Base-by-base conservation (phyloP, 2,888 invertebrate species). In the Hypena proboscidalis region DNA sequence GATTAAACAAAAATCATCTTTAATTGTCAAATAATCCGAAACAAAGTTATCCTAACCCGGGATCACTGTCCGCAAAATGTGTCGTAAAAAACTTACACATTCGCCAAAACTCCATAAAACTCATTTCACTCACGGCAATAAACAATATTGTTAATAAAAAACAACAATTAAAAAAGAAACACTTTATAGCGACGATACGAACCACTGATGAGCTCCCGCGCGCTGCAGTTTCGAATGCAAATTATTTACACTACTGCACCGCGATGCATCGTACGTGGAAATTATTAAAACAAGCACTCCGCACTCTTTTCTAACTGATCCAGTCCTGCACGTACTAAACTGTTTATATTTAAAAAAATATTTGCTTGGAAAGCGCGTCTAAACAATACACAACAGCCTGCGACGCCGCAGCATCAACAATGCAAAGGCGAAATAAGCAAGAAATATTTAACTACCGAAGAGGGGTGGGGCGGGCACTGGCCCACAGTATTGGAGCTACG, bases 341-440 rank as follows among this genome's bases (percentile, higher is more conserved):
- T 75, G 72, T 79, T 71, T 71, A 66, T 71, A 70, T 69, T 76
- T 59, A 69, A 76, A 77, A n/a, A 51, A 74, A 77, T 74, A 78
- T 84, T 87, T 79, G 78, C 74, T 78, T 70, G 66, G 65, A 66
- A 63, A 80, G 82, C 83, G 80, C 80, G 67, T 83, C 86, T 84
- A 90, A 90, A 90, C 90, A 90, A 86, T 83, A 86, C 87, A 89
- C 89, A 90, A 90, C 90, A 90, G 86, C 71, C 86, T 77, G 74
- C 83, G 77, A 74, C 86, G 89, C 83, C 76, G 83, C 90, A 83
- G 85, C 78, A 87, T 90, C 91, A 91, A 91, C 91, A 91, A 91
- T 91, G 91, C 91, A 90, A 80, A 80, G 83, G 85, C 90, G 91
- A 90, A 90, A 91, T 89, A 91, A 91, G 91, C 91, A 91, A 91